phyloP scores from a whole-genome alignment of 2,797 vertebrate genomes.

The Pelobates cultripes region DNA sequence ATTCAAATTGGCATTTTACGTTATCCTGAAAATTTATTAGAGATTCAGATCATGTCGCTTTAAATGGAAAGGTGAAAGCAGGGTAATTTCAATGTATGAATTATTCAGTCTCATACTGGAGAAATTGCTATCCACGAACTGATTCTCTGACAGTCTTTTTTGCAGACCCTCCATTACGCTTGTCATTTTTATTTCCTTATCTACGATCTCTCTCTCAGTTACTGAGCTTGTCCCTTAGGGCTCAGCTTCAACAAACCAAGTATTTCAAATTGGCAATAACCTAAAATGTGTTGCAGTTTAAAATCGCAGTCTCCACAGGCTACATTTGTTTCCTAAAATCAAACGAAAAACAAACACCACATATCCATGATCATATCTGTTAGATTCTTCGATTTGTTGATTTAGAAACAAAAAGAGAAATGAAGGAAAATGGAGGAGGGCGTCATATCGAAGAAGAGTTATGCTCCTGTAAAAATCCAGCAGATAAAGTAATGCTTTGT shows the following conservation, averaged over 20 bases:
- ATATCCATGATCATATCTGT: slow-evolving; percentile 69
- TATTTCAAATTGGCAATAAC: slow-evolving; percentile 72
- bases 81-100: slow-evolving; percentile 88
- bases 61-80: slow-evolving; percentile 86
- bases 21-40: slow-evolving; percentile 81
- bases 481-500: slow-evolving; percentile 69
- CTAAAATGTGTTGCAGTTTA: slow-evolving; percentile 69
- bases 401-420: slow-evolving; percentile 62
- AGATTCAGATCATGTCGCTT: slow-evolving; percentile 81
- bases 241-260: slow-evolving; percentile 76
- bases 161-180: slow-evolving; percentile 84
- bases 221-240: slow-evolving; percentile 81
- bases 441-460: slow-evolving; percentile 62
- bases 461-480: slow-evolving; percentile 69
- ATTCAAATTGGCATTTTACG: slow-evolving; percentile 80
- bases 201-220: slow-evolving; percentile 82
- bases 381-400: slow-evolving; percentile 66
- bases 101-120: slow-evolving; percentile 83
- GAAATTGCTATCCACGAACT: slow-evolving; percentile 77
- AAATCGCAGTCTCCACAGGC: slow-evolving; percentile 71
- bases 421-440: slow-evolving; percentile 49
- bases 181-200: slow-evolving; percentile 93
- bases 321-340: slow-evolving; percentile 64
- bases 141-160: slow-evolving; percentile 83
- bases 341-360: slow-evolving; percentile 22